Conservation (phyloP, 2,888 invertebrate species). For the Sinopyrophorus schimmeli region DNA sequence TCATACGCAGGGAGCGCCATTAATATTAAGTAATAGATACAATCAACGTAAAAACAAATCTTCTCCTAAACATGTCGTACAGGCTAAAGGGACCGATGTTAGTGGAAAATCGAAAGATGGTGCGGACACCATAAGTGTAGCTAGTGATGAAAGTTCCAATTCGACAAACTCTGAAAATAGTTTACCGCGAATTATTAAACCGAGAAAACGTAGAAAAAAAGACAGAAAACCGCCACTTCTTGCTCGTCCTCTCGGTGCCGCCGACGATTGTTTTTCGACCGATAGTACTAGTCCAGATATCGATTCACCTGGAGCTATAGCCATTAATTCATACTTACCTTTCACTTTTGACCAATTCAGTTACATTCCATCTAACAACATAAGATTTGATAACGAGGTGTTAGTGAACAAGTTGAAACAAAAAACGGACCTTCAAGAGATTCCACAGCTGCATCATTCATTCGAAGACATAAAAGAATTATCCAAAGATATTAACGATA, state of each 20-base stretch:
- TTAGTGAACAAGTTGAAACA: conserved; percentile 13
- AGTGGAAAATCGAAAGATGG: conserved; percentile 37
- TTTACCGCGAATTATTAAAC: conserved; percentile 86
- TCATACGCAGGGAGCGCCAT: conserved; percentile 84
- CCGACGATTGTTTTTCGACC: conserved; percentile 46
- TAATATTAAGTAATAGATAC: conserved; percentile 72
- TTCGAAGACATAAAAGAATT: conserved; percentile 54
- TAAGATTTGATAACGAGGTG: conserved; percentile 24
- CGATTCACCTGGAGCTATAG: conserved; percentile 21
- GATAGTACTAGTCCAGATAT: conserved; percentile 49
- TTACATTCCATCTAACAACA: conserved; percentile 8
- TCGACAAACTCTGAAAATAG: conserved; percentile 70
- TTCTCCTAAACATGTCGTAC: conserved; percentile 24
- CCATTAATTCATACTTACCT: conserved; percentile 14
- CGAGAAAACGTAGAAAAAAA: conserved; percentile 86
- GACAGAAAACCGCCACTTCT: conserved; percentile 72
- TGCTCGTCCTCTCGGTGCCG: conserved; percentile 41
- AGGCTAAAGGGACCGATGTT: conserved; percentile 7
- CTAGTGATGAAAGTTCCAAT: conserved; percentile 77
- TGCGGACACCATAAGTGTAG: conserved; percentile 69
- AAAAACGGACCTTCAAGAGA: conserved; percentile 38
- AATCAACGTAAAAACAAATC: conserved; percentile 51
- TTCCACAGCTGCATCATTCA: conserved; percentile 52
- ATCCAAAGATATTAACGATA: conserved; percentile 47
- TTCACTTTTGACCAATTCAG: conserved; percentile 17